Base-by-base conservation (phyloP, 2,797 vertebrate genomes). In the Meriones psammophilus region DNA sequence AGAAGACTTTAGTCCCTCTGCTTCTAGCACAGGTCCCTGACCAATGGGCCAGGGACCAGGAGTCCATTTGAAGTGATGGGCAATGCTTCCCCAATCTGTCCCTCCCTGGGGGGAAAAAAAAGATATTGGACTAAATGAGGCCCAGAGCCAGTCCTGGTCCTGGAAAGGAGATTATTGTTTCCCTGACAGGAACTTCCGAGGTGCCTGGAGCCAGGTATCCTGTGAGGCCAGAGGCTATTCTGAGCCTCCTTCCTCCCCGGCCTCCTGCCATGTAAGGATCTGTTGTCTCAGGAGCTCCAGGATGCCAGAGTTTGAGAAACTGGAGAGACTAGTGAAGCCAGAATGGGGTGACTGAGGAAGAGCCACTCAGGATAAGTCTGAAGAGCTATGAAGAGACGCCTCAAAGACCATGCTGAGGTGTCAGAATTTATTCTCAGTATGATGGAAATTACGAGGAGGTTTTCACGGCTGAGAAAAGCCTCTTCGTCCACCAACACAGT, bases 341-440 rank as follows among this genome's bases (percentile, higher is more conserved):
- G 64, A 14, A 26, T 0, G 0, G 39, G 76, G 92, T 0, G 3
- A 24, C 4, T 50, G 18, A 22, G 5, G 62, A 24, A 36, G 17
- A 69, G 56, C n/a, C 26, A 28, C 54, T 71, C 24, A 50, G 73
- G 81, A 50, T 15, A 69, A 74, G 36, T 30, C 8, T 39, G 76
- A 54, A 79, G 80, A 96, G 80, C 50, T 8, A 28, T 18, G 69
- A 58, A 50, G 58, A 71, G 22, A 39, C 30, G 13, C 7, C 87
- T 14, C 10, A 3, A 5, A n/a, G 64, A 58, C 80, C 2, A 6
- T 18, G 8, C 7, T 8, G 50, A 88, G 74, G 8, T 0, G 0
- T 22, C 0, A 0, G n/a, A 36, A 14, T 62, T 76, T 68, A 26
- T 39, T 76, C 33, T 54, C 60, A 91, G 83, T 56, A 18, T 20